Percentiles rank a stretch among this genome's conserved stretches.
Evolutionary conservation across 1,140 invertebrate genomes (phyloP).

Genomic region (Monochamus saltuarius): DNA sequence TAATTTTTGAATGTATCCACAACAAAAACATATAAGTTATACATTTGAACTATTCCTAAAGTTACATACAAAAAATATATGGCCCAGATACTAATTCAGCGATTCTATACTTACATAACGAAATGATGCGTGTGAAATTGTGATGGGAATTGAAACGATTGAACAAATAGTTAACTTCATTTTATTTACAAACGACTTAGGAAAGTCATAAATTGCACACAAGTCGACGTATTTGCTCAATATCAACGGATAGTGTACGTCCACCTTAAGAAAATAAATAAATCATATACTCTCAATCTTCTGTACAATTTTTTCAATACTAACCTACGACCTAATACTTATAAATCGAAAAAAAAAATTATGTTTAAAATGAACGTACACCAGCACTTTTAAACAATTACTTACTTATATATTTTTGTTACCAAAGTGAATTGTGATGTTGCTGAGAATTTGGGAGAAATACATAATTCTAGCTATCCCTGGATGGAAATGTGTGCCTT

Average conservation of each 20-base stretch:
- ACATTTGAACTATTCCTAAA: too few species aligned
- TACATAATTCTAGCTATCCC: too few species aligned
- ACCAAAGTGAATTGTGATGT: too few species aligned
- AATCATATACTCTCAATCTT: neutral
- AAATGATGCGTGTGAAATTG: too few species aligned
- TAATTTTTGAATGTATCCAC: too few species aligned
- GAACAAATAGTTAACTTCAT: neutral
- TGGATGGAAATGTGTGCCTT: too few species aligned
- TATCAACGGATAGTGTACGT: neutral
- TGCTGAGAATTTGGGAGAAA: too few species aligned
- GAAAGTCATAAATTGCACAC: neutral
- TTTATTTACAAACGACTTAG: constrained; percentile 4
- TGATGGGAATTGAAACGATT: neutral
- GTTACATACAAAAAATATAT: too few species aligned
- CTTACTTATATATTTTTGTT: too few species aligned
- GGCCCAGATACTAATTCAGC: too few species aligned
- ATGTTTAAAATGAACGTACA: neutral
- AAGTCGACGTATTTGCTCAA: neutral
- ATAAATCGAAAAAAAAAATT: constrained; percentile 1
- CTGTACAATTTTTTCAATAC: neutral
- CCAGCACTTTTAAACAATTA: neutral
- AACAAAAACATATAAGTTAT: too few species aligned
- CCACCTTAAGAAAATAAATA: neutral
- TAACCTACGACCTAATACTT: constrained; percentile 1
- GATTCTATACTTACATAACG: too few species aligned